Evolutionary conservation across 2,113 vertebrate genomes (phyloP).

Genomic region (Indicator indicator): DNA sequence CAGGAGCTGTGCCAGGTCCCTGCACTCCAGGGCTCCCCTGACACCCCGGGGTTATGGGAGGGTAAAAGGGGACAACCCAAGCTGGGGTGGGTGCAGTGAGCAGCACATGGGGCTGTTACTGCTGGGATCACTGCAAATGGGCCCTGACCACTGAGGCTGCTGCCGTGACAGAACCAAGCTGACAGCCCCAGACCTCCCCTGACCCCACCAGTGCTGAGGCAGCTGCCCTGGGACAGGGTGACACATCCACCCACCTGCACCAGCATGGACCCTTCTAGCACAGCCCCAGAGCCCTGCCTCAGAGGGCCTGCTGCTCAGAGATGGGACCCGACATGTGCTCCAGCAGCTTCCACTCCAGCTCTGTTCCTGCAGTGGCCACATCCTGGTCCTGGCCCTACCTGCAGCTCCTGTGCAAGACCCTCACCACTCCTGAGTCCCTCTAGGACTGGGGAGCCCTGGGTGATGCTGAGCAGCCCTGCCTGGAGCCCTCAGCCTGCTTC

Average conservation of each 20-base stretch:
- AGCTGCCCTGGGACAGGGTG: background rate
- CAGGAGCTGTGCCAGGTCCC: background rate
- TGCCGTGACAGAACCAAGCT: fast-evolving
- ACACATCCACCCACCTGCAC: background rate
- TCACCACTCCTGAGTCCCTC: no score
- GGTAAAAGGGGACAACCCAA: background rate
- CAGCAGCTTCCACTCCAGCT: background rate
- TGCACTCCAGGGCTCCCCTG: background rate
- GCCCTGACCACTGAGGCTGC: fast-evolving
- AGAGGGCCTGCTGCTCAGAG: background rate
- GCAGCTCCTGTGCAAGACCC: no score
- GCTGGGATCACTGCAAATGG: background rate
- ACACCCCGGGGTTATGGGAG: fast-evolving
- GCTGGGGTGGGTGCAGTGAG: background rate
- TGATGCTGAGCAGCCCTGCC: background rate
- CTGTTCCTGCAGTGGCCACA: background rate
- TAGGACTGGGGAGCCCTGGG: no score
- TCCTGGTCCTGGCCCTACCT: background rate
- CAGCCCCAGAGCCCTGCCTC: fast-evolving
- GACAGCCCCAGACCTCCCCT: background rate
- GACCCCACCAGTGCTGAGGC: background rate
- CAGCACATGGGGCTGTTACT: background rate
- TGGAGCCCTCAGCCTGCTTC: background rate
- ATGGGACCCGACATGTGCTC: fast-evolving
- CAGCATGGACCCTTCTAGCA: background rate